phyloP scores from a whole-genome alignment of 2,113 vertebrate species.

The Cephalopholis sonnerati region DNA sequence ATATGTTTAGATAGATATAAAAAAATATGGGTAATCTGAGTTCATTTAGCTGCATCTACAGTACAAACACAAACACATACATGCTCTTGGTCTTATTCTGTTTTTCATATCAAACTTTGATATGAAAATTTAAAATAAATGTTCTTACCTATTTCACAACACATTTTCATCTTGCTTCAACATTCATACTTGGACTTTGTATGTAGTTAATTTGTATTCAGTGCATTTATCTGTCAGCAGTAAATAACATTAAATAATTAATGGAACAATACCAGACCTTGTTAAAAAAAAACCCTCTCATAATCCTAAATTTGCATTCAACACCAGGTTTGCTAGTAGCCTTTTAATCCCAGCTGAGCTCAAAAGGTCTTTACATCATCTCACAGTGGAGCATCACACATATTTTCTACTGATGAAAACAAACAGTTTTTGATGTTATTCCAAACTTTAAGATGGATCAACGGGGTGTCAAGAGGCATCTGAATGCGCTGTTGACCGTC shows the following conservation, averaged over 20 bases:
- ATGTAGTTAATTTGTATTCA: no score
- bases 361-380: constrained; percentile 21
- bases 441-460: constrained; percentile 41
- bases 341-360: constrained; percentile 39
- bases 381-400: constrained; percentile 21
- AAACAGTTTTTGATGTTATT: constrained; percentile 46
- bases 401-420: constrained; percentile 45
- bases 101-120: neutral
- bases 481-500: constrained; percentile 24
- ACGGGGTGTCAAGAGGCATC: constrained; percentile 17
- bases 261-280: constrained; percentile 34
- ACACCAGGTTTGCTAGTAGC: constrained; percentile 27
- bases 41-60: neutral
- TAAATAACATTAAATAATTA: constrained; percentile 27
- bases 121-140: neutral
- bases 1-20: neutral
- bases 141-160: neutral
- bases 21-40: neutral
- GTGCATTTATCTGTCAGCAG: constrained; percentile 13
- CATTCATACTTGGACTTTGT: neutral
- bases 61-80: neutral
- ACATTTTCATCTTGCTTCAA: neutral
- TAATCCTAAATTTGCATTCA: constrained; percentile 55
- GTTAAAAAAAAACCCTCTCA: constrained; percentile 20
- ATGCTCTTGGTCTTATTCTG: neutral